A percentile compares a stretch with the other conserved stretches of the same genome.
Conservation (phyloP, 2,113 vertebrate species). For the Steatornis caripensis region DNA sequence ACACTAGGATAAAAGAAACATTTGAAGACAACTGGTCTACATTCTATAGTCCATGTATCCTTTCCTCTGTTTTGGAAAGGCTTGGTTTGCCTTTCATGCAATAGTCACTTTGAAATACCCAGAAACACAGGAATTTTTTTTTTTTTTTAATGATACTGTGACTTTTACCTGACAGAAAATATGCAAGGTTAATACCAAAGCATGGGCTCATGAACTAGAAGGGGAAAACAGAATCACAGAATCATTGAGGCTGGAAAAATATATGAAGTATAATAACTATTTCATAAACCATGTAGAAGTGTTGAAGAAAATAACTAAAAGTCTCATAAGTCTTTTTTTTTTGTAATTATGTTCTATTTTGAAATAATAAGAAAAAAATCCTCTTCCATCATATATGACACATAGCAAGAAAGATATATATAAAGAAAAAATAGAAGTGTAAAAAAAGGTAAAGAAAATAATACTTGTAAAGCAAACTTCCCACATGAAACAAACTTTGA, state of each 20-base stretch:
- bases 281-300: background rate
- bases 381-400: background rate
- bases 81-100: background rate
- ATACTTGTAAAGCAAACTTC: background rate
- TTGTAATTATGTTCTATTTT: background rate
- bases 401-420: background rate
- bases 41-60: accelerated
- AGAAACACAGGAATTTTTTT: background rate
- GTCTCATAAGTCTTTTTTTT: background rate
- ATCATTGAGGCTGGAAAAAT: background rate
- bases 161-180: too few relatives aligned
- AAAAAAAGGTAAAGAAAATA: background rate
- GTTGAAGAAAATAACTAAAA: background rate
- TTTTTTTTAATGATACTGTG: too few relatives aligned
- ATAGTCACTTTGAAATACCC: background rate
- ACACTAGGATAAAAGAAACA: background rate
- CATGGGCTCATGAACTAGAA: background rate
- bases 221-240: background rate
- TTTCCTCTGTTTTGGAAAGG: background rate
- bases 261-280: too few relatives aligned
- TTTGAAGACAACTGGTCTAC: background rate
- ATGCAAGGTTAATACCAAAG: background rate
- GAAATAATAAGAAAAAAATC: background rate
- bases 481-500: background rate
- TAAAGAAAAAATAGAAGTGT: background rate